Percentiles rank a stretch among this genome's conserved stretches.
phyloP scores from a whole-genome alignment of 2,797 vertebrate genomes.

The Micrastur ruficollis region DNA sequence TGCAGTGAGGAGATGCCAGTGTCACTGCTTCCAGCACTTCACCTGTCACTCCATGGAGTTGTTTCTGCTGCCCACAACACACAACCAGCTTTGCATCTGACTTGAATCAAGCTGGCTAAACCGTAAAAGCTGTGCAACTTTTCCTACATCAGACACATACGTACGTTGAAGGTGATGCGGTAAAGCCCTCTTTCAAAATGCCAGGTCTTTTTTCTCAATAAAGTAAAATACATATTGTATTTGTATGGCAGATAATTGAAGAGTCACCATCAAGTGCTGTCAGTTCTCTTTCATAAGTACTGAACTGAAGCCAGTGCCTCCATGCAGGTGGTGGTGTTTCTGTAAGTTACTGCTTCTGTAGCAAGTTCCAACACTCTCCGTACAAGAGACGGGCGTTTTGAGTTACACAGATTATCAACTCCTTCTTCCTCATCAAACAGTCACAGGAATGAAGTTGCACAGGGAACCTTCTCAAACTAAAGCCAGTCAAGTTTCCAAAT shows the following conservation, averaged over 20 bases:
- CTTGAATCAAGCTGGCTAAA: neutral
- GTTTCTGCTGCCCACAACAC: neutral
- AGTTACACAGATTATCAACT: neutral
- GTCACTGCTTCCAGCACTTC: fast-evolving
- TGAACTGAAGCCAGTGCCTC: neutral
- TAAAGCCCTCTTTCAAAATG: neutral
- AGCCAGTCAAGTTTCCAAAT: neutral
- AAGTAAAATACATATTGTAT: neutral
- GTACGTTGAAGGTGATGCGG: neutral
- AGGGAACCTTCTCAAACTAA: neutral
- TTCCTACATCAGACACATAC: neutral
- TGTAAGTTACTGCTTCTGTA: neutral
- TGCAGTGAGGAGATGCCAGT: fast-evolving
- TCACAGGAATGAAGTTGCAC: neutral
- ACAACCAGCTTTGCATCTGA: neutral
- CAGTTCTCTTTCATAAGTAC: neutral
- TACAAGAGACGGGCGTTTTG: fast-evolving
- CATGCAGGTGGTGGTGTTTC: neutral
- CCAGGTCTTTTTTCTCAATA: neutral
- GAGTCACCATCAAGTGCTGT: neutral
- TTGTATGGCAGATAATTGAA: neutral
- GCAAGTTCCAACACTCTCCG: fast-evolving
- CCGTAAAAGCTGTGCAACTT: neutral
- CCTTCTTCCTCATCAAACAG: neutral
- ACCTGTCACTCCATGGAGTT: neutral